Conservation (phyloP, 92 coral and sea anemone species). For the Phenganax subtilis region DNA sequence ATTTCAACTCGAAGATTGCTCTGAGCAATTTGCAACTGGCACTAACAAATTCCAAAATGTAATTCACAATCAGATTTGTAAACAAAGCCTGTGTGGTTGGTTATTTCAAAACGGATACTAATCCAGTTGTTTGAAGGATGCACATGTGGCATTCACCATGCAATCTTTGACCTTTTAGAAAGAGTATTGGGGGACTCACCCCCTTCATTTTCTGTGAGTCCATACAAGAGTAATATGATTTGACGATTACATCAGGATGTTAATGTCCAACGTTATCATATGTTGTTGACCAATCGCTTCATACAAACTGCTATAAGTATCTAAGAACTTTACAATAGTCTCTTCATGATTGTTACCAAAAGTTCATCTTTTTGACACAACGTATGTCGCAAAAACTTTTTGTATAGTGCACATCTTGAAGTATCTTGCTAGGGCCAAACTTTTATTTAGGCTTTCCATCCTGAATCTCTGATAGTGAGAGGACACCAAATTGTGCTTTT, state of each 20-base stretch:
- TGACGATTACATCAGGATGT: slow-evolving; percentile 15
- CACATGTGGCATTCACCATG: not conserved
- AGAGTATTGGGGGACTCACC: slow-evolving; percentile 15
- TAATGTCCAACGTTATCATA: not conserved
- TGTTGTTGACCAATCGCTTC: slow-evolving; percentile 7
- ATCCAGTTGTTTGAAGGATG: no score
- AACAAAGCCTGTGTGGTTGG: no score
- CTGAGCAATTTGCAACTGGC: no score
- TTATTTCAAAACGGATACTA: no score
- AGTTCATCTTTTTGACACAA: not conserved
- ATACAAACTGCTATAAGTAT: not conserved
- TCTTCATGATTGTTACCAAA: slow-evolving; percentile 6
- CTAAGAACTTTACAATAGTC: not conserved
- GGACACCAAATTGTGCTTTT: no score
- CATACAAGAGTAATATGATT: slow-evolving; percentile 26
- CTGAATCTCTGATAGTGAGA: slow-evolving; percentile 4
- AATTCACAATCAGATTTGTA: no score
- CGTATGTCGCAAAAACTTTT: not conserved
- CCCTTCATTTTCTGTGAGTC: slow-evolving; percentile 27
- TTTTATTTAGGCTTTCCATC: not conserved
- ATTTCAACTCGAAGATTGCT: no score
- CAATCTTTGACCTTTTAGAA: slow-evolving; percentile 21
- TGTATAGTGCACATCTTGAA: slow-evolving; percentile 3
- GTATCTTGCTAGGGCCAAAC: not conserved
- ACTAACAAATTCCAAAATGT: no score